Evolutionary conservation across 2,888 invertebrate genomes (phyloP).

Genomic region (Lomographa bimaculata): DNA sequence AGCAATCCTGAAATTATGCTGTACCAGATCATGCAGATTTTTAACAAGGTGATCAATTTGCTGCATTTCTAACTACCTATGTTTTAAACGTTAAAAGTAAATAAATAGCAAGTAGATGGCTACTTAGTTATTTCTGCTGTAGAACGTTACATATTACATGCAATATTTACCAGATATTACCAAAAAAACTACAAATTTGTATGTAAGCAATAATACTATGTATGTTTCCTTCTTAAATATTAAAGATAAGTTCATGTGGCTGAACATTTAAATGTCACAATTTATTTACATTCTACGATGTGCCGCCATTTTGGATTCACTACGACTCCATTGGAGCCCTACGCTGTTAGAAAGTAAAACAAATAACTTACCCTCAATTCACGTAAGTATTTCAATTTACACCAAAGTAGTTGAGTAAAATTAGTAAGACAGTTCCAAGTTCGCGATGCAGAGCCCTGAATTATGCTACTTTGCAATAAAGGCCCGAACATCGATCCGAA

Average conservation of each 20-base stretch:
- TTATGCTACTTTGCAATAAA: conserved; percentile 85
- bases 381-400: conserved; percentile 82
- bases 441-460: conserved; percentile 87
- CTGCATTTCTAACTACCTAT: too few relatives aligned
- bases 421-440: conserved; percentile 87
- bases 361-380: conserved; percentile 74
- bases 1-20: too few relatives aligned
- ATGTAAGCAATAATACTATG: too few relatives aligned
- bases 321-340: conserved; percentile 67
- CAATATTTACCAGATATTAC: too few relatives aligned
- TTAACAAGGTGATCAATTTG: too few relatives aligned
- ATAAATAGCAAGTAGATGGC: too few relatives aligned
- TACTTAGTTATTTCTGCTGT: too few relatives aligned
- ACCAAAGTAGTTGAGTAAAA: conserved; percentile 85
- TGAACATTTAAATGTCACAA: conserved; percentile 57
- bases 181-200: too few relatives aligned
- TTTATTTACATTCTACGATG: conserved; percentile 79
- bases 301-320: conserved; percentile 80
- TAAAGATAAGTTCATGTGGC: conserved; percentile 40
- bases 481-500: conserved; percentile 88
- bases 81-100: too few relatives aligned
- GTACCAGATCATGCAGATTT: too few relatives aligned
- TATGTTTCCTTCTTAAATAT: too few relatives aligned
- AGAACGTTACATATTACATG: too few relatives aligned
- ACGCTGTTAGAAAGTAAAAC: conserved; percentile 37